These are phyloP conservation scores for Adelges cooleyi DNA, from an alignment of 1,140 invertebrate genomes.

Conservation along the genomic window DNA sequence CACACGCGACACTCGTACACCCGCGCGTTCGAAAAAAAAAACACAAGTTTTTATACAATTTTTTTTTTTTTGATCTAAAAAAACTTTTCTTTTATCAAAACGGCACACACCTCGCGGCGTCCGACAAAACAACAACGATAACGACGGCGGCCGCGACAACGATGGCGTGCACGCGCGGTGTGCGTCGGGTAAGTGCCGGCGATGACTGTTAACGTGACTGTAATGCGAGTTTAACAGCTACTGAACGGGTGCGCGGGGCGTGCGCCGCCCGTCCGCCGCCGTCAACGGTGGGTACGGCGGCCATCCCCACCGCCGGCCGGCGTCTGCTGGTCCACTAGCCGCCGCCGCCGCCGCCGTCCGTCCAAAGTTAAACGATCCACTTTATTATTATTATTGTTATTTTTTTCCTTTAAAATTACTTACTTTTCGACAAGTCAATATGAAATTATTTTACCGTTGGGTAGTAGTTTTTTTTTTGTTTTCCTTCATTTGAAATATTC, in stretches of 20 bases:
- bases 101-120: not conserved
- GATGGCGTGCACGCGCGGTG: not conserved
- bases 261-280: conserved; percentile 5
- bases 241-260: conserved; percentile 28
- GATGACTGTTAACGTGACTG: conserved; percentile 25
- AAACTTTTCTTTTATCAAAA: too few relatives aligned
- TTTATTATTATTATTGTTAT: too few relatives aligned
- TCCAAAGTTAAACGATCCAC: conserved; percentile 25
- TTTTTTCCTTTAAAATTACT: not conserved
- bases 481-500: too few relatives aligned
- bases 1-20: not conserved
- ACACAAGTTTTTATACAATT: too few relatives aligned
- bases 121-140: not conserved
- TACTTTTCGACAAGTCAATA: conserved; percentile 23
- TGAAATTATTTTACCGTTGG: too few relatives aligned
- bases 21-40: not conserved
- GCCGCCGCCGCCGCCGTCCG: not conserved
- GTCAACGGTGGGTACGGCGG: not conserved
- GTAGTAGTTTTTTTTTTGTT: too few relatives aligned
- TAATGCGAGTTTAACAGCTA: conserved; percentile 29
- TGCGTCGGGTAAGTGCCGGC: conserved; percentile 8
- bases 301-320: not conserved
- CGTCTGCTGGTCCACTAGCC: conserved; percentile 7
- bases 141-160: not conserved
- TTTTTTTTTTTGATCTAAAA: too few relatives aligned